Conservation (phyloP, 2,113 vertebrate genomes). For the Halichoeres trimaculatus region DNA sequence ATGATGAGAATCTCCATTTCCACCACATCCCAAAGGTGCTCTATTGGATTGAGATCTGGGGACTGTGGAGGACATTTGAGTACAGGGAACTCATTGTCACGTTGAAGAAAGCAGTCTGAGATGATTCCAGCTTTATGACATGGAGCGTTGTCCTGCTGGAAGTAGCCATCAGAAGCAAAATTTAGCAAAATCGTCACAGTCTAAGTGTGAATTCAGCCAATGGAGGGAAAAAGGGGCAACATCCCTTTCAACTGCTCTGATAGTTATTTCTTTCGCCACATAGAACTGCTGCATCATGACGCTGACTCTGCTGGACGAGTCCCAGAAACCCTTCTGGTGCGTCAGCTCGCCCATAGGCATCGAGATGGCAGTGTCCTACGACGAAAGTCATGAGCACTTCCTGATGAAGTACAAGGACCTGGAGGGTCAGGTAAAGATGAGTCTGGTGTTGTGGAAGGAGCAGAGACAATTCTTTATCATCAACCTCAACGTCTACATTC, state of each 20-base stretch:
- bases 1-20: no score
- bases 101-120: no score
- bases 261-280: not conserved
- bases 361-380: not conserved
- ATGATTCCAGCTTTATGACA: no score
- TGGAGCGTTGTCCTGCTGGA: no score
- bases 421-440: constrained; percentile 56
- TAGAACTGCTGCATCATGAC: constrained; percentile 73
- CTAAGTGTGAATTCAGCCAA: not conserved
- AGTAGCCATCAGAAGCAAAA: no score
- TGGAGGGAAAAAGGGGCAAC: no score
- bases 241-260: not conserved
- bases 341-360: constrained; percentile 44
- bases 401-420: constrained; percentile 7
- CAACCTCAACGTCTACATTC: constrained; percentile 27
- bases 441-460: constrained; percentile 61
- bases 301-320: constrained; percentile 64
- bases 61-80: no score
- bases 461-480: constrained; percentile 63
- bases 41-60: no score
- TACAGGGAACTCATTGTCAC: no score
- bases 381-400: constrained; percentile 55
- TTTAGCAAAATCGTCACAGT: no score
- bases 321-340: constrained; percentile 67
- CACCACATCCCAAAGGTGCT: no score